A percentile compares a stretch with the other conserved stretches of the same genome.
These are phyloP conservation scores for Hemitrygon akajei DNA, from an alignment of 2,797 vertebrate genomes.

Conservation along the genomic window DNA sequence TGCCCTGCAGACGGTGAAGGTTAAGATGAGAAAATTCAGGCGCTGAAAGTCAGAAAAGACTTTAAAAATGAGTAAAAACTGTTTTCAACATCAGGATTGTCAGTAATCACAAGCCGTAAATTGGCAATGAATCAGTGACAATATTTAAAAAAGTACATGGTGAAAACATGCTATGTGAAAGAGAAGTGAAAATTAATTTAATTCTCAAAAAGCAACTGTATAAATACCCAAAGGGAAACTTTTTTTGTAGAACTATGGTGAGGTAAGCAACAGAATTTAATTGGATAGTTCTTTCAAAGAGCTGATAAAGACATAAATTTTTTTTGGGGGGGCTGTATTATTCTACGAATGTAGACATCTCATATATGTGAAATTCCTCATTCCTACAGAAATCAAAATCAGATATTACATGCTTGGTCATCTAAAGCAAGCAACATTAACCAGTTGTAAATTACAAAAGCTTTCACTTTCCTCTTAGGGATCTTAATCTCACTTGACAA, in stretches of 20 bases:
- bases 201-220: not conserved
- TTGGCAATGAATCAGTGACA: too few species aligned
- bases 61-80: too few species aligned
- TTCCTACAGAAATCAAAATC: not conserved
- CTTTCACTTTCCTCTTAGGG: not conserved
- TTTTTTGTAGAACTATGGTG: not conserved
- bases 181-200: not conserved
- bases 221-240: not conserved
- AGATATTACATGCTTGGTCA: not conserved
- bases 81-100: too few species aligned
- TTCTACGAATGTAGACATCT: not conserved
- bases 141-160: too few species aligned
- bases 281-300: not conserved
- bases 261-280: not conserved
- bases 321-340: not conserved
- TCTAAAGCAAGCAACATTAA: not conserved
- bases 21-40: too few species aligned
- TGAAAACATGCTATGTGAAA: not conserved
- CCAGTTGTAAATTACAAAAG: not conserved
- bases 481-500: constrained; percentile 6
- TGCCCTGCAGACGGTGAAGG: too few species aligned
- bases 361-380: not conserved
- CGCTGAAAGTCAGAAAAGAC: too few species aligned
- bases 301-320: not conserved
- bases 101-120: too few species aligned